These are phyloP conservation scores for Drosophila triauraria DNA, from an alignment of 1,140 invertebrate genomes.

Conservation along the genomic window DNA sequence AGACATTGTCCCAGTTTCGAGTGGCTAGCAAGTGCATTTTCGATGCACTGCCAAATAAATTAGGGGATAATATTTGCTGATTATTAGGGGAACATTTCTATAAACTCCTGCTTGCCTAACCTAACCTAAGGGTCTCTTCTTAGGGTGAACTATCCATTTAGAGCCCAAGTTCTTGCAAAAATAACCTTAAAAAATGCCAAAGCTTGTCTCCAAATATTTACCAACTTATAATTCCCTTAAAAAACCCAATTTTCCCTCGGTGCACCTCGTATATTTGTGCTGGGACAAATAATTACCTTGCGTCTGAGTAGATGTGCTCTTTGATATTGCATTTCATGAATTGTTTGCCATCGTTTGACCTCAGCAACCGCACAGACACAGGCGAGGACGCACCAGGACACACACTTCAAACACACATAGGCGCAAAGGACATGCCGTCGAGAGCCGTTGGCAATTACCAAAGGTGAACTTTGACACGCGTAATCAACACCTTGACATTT, in stretches of 20 bases:
- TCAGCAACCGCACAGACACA: slow-evolving; percentile 36
- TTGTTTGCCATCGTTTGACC: slow-evolving; percentile 47
- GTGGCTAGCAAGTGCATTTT: slow-evolving; percentile 3
- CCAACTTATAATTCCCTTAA: too few relatives aligned
- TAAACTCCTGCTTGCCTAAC: too few relatives aligned
- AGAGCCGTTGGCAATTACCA: slow-evolving; percentile 51
- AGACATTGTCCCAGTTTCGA: slow-evolving; percentile 27
- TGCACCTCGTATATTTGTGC: slow-evolving; percentile 4
- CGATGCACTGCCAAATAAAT: neutral
- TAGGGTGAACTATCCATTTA: too few relatives aligned
- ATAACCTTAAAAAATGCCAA: too few relatives aligned
- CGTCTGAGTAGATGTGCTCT: slow-evolving; percentile 12
- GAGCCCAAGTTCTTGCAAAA: too few relatives aligned
- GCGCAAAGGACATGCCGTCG: slow-evolving; percentile 1
- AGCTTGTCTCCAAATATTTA: too few relatives aligned
- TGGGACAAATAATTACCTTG: slow-evolving; percentile 22
- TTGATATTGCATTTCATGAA: slow-evolving; percentile 63
- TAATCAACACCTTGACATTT: slow-evolving; percentile 68
- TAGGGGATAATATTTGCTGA: neutral
- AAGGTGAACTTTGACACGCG: slow-evolving; percentile 52
- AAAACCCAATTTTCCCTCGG: neutral
- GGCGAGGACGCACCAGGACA: neutral
- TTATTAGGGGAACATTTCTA: too few relatives aligned
- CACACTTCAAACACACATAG: slow-evolving; percentile 3
- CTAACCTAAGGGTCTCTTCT: too few relatives aligned